Conservation (phyloP, 2,113 vertebrate species). For the Percopsis transmontana region DNA sequence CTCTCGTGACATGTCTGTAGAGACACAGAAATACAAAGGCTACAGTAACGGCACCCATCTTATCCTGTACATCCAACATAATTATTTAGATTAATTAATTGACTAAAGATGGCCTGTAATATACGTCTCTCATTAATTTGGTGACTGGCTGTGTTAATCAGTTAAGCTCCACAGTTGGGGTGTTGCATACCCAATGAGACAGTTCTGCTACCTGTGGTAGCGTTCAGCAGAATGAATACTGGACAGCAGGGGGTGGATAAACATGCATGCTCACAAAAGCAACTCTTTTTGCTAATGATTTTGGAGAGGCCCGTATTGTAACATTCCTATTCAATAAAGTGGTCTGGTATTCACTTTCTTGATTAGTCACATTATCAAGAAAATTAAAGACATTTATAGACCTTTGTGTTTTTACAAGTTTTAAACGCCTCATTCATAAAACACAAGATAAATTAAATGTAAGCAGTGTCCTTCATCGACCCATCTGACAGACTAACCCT, state of each 20-base stretch:
- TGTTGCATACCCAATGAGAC: constrained; percentile 44
- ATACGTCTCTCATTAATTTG: constrained; percentile 62
- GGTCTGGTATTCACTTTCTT: too few relatives aligned
- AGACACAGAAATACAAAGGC: constrained; percentile 19
- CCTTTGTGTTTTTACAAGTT: neutral
- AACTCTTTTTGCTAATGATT: neutral
- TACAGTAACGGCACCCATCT: constrained; percentile 30
- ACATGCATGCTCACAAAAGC: constrained; percentile 4
- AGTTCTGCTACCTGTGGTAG: constrained; percentile 15
- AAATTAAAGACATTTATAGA: neutral
- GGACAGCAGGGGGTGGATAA: constrained; percentile 27
- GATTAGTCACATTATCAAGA: neutral
- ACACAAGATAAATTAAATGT: too few relatives aligned
- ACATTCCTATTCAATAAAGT: neutral
- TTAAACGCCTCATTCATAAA: neutral
- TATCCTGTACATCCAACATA: constrained; percentile 39
- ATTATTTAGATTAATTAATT: constrained; percentile 72
- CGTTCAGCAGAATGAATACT: constrained; percentile 15
- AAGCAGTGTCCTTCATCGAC: too few relatives aligned
- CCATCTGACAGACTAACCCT: too few relatives aligned
- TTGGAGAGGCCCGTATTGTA: neutral
- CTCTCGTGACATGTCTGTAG: constrained; percentile 1
- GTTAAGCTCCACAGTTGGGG: constrained; percentile 45
- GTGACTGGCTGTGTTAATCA: constrained; percentile 63
- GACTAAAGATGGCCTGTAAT: constrained; percentile 64